A percentile compares a stretch with the other conserved stretches of the same genome.
Evolutionary conservation across 2,113 vertebrate species (phyloP).

Genomic region (Acinonyx jubatus): DNA sequence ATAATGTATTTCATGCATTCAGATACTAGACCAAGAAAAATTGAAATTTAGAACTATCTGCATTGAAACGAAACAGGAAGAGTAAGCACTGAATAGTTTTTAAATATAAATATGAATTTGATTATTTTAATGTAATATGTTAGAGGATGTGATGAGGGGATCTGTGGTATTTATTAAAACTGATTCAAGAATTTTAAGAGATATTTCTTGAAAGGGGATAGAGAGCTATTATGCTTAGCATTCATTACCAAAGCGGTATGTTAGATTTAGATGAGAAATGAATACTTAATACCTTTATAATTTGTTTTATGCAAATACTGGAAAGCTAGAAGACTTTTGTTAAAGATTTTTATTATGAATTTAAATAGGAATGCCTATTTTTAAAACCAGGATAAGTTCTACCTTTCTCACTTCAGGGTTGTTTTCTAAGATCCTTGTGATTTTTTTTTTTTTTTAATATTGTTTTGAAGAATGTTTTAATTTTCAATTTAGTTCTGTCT

Average conservation of each 20-base stretch:
- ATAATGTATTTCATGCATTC: not conserved
- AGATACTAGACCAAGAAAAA: not conserved
- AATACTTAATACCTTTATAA: conserved; percentile 71
- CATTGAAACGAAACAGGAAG: conserved; percentile 36
- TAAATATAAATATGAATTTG: conserved; percentile 51
- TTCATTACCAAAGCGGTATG: conserved; percentile 65
- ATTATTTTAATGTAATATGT: conserved; percentile 62
- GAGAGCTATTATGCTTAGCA: conserved; percentile 59
- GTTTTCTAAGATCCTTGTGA: not conserved
- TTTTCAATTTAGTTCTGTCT: conserved; percentile 51
- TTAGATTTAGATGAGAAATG: conserved; percentile 73
- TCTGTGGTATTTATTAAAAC: conserved; percentile 63
- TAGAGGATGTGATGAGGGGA: conserved; percentile 52
- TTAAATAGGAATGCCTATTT: conserved; percentile 60
- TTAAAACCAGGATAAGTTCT: conserved; percentile 47
- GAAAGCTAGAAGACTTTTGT: conserved; percentile 52
- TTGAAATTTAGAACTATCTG: not conserved
- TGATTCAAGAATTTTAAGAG: conserved; percentile 57
- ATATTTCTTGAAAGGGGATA: conserved; percentile 64
- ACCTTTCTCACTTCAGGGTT: conserved; percentile 39
- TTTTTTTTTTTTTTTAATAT: conserved; percentile 59
- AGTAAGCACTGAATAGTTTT: conserved; percentile 38
- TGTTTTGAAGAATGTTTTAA: conserved; percentile 68
- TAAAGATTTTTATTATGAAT: conserved; percentile 61
- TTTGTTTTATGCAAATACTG: conserved; percentile 73